These are phyloP conservation scores for Clarias magur DNA, from an alignment of 2,113 vertebrate species.

Conservation along the genomic window DNA sequence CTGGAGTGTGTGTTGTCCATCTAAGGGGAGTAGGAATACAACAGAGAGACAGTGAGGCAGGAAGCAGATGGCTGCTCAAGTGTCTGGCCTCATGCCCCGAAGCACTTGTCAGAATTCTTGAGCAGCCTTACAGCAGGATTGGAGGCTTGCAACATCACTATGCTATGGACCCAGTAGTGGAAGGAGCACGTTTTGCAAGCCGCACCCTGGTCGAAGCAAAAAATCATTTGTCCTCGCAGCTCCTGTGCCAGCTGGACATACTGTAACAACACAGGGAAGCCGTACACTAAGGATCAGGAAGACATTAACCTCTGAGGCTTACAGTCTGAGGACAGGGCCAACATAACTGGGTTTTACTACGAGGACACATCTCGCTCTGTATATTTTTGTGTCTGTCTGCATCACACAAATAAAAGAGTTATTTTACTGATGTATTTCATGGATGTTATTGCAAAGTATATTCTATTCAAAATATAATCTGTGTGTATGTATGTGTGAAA, in stretches of 20 bases:
- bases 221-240: slow-evolving; percentile 33
- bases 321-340: background rate
- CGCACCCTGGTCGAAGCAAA: slow-evolving; percentile 17
- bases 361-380: background rate
- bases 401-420: background rate
- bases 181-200: slow-evolving; percentile 36
- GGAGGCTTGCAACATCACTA: slow-evolving; percentile 23
- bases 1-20: slow-evolving; percentile 34
- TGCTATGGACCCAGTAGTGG: slow-evolving; percentile 1
- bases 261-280: slow-evolving; percentile 3
- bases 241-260: slow-evolving; percentile 32
- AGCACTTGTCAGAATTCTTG: slow-evolving; percentile 54
- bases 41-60: slow-evolving; percentile 23
- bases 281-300: slow-evolving; percentile 23
- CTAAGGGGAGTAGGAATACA: slow-evolving; percentile 32
- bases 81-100: slow-evolving; percentile 47
- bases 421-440: background rate
- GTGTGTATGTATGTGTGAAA: background rate
- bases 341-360: background rate
- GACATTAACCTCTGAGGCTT: slow-evolving; percentile 32
- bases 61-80: slow-evolving; percentile 53
- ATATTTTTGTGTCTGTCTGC: background rate
- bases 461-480: background rate
- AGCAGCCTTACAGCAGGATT: slow-evolving; percentile 25
- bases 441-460: background rate